Conservation (phyloP, 2,888 invertebrate genomes). For the Tinea pellionella region DNA sequence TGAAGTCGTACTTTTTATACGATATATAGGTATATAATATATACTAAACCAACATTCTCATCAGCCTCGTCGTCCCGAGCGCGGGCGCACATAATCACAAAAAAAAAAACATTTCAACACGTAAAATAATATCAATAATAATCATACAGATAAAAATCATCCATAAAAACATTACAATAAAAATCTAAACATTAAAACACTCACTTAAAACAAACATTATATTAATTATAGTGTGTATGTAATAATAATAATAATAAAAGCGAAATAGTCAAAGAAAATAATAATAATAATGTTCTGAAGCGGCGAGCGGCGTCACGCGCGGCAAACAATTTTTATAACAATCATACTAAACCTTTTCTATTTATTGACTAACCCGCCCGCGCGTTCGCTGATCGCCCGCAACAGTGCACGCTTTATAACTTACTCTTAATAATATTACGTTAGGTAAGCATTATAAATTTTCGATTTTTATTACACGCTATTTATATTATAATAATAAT, state of each 20-base stretch:
- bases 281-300: constrained; percentile 29
- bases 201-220: constrained; percentile 70
- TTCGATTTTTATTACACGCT: constrained; percentile 64
- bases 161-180: constrained; percentile 71
- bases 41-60: constrained; percentile 59
- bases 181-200: constrained; percentile 70
- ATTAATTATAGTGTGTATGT: constrained; percentile 69
- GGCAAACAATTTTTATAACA: neutral
- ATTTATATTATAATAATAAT: constrained; percentile 62
- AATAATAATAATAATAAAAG: constrained; percentile 51
- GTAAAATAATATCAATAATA: constrained; percentile 70
- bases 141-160: constrained; percentile 70
- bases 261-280: constrained; percentile 65
- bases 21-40: constrained; percentile 49
- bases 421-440: constrained; percentile 69
- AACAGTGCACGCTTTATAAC: constrained; percentile 52
- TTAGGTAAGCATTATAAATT: constrained; percentile 70
- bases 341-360: neutral
- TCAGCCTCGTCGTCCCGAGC: constrained; percentile 45
- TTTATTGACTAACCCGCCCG: constrained; percentile 16
- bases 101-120: constrained; percentile 65
- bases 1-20: constrained; percentile 63
- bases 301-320: constrained; percentile 37
- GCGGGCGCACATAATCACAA: constrained; percentile 62
- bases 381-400: constrained; percentile 42